A percentile compares a stretch with the other conserved stretches of the same genome.
Conservation (phyloP, 1,140 invertebrate species). For the Aphaenogaster ashmeadi region DNA sequence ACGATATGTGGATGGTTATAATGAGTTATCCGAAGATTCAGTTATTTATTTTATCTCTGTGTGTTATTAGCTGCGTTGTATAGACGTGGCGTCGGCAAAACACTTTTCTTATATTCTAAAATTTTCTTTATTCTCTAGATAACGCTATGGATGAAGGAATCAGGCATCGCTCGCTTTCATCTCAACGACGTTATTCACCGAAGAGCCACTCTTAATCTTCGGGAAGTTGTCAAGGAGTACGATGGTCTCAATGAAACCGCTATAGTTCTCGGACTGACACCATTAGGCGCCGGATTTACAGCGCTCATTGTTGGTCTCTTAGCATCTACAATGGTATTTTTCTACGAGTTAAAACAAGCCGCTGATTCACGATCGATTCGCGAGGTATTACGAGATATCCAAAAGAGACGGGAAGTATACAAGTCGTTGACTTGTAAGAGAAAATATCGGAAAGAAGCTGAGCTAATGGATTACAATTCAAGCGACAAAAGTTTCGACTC, state of each 20-base stretch:
- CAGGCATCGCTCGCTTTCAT: constrained; percentile 78
- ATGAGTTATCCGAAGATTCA: not conserved
- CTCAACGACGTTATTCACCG: constrained; percentile 79
- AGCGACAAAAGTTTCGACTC: not conserved
- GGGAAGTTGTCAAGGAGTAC: constrained; percentile 80
- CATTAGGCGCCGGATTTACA: constrained; percentile 80
- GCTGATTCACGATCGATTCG: constrained; percentile 21
- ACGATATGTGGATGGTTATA: not conserved
- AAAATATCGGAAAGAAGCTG: not conserved
- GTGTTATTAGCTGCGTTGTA: not conserved
- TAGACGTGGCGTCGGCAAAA: not conserved
- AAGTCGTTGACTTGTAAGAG: not conserved
- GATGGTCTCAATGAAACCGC: constrained; percentile 72
- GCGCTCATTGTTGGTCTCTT: constrained; percentile 74
- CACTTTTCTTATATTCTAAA: not conserved
- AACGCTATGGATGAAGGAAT: constrained; percentile 77
- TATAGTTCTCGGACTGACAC: constrained; percentile 75
- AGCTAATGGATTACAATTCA: not conserved
- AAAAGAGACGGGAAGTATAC: not conserved
- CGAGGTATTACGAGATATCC: constrained; percentile 44
- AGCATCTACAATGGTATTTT: constrained; percentile 77
- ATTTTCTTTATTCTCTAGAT: constrained; percentile 68
- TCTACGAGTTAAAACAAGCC: constrained; percentile 75
- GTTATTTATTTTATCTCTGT: not conserved
- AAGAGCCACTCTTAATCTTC: constrained; percentile 69